phyloP scores from a whole-genome alignment of 2,888 invertebrate species.

The Octonoba sinensis region DNA sequence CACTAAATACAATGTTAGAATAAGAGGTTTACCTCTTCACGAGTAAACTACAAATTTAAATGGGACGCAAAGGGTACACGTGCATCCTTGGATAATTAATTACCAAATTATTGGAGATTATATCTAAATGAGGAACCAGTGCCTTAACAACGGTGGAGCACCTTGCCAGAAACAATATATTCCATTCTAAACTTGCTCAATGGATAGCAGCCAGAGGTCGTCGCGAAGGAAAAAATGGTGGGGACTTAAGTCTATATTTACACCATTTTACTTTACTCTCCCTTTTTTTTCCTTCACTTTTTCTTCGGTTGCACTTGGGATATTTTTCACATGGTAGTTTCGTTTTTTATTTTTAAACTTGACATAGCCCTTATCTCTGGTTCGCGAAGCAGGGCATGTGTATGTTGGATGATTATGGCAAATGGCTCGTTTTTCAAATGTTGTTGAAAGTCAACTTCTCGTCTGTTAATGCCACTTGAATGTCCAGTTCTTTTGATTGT shows the following conservation, averaged over 20 bases:
- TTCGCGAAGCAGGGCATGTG: too few relatives aligned
- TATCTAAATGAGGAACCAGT: constrained; percentile 11
- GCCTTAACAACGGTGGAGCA: constrained; percentile 26
- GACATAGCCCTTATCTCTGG: neutral
- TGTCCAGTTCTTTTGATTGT: too few relatives aligned
- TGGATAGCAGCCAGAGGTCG: constrained; percentile 51
- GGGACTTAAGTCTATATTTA: constrained; percentile 42
- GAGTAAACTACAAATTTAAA: too few relatives aligned
- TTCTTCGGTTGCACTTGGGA: constrained; percentile 1
- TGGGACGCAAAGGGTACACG: too few relatives aligned
- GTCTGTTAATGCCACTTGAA: too few relatives aligned
- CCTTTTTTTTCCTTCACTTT: constrained; percentile 41
- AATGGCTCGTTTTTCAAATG: too few relatives aligned
- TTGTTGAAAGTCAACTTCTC: too few relatives aligned
- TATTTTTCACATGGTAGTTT: neutral
- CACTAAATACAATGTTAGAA: too few relatives aligned
- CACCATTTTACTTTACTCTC: constrained; percentile 32
- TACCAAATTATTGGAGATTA: neutral
- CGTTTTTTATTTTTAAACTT: constrained; percentile 9
- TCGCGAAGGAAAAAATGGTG: neutral
- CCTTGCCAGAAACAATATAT: constrained; percentile 2
- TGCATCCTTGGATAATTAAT: too few relatives aligned
- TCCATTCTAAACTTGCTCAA: constrained; percentile 11
- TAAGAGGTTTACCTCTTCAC: too few relatives aligned
- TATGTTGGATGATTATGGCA: too few relatives aligned